Conservation (phyloP, 2,888 invertebrate species). For the Diploptera punctata region DNA sequence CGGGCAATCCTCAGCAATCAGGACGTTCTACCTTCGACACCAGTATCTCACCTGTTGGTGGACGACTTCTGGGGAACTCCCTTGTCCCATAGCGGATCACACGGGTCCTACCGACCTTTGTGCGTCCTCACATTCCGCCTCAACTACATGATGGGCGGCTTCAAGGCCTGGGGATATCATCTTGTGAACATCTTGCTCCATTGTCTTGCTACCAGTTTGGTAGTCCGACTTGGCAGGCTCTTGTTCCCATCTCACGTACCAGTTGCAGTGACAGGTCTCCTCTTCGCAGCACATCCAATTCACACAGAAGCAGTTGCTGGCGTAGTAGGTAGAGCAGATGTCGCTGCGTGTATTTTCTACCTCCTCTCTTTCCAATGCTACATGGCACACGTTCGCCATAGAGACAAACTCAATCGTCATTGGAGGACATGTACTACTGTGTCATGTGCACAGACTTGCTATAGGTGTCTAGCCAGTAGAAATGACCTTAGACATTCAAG, state of each 20-base stretch:
- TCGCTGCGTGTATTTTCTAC: conserved; percentile 91
- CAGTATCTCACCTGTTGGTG: conserved; percentile 81
- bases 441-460: not conserved
- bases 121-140: conserved; percentile 88
- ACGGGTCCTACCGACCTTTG: conserved; percentile 95
- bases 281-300: conserved; percentile 95
- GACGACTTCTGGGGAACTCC: conserved; percentile 99
- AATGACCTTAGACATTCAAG: not conserved
- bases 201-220: conserved; percentile 81
- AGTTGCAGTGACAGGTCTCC: conserved; percentile 70
- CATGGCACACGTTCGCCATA: conserved; percentile 69
- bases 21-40: conserved; percentile 82
- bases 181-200: conserved; percentile 86
- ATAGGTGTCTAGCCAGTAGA: conserved; percentile 10
- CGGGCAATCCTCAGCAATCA: conserved; percentile 95
- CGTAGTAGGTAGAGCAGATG: conserved; percentile 93
- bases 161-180: conserved; percentile 83
- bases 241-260: conserved; percentile 44
- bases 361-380: conserved; percentile 87
- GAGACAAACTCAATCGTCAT: conserved; percentile 34
- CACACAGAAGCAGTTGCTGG: conserved; percentile 98
- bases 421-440: not conserved
- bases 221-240: conserved; percentile 77
- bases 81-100: conserved; percentile 89
- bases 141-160: conserved; percentile 74